Evolutionary conservation across 2,888 invertebrate genomes (phyloP).

Genomic region (Lamproptera curius): DNA sequence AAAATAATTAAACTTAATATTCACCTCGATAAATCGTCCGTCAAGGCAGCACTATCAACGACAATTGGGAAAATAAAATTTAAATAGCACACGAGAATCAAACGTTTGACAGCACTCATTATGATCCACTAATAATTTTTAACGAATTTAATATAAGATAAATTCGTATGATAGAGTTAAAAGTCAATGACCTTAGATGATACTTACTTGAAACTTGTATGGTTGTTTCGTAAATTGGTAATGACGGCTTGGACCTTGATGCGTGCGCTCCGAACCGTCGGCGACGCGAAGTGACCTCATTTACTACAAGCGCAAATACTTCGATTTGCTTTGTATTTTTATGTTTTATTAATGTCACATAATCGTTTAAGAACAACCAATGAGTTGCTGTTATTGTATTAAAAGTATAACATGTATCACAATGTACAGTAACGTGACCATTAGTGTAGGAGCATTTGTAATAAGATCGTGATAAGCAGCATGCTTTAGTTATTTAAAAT

Average conservation of each 20-base stretch:
- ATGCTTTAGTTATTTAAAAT: too few species aligned
- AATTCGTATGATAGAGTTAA: constrained; percentile 12
- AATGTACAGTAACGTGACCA: background rate
- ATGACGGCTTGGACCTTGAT: background rate
- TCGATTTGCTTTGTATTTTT: background rate
- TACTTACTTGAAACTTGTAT: constrained; percentile 8
- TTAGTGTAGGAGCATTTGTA: too few species aligned
- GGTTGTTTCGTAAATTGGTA: background rate
- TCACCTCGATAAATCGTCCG: constrained; percentile 13
- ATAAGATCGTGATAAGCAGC: too few species aligned
- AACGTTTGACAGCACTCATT: constrained; percentile 6
- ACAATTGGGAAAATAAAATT: constrained; percentile 20
- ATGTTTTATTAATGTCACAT: background rate
- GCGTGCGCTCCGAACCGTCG: constrained; percentile 21
- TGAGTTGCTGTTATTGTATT: background rate
- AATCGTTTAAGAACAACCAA: too few species aligned
- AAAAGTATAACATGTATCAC: background rate
- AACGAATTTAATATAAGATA: background rate
- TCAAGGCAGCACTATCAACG: constrained; percentile 40
- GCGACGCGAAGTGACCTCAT: constrained; percentile 19
- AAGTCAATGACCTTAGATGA: constrained; percentile 7
- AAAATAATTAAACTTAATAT: too few species aligned
- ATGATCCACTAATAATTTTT: background rate
- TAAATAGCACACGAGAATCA: constrained; percentile 22
- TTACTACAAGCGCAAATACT: constrained; percentile 1